Conservation (phyloP, 2,797 vertebrate genomes). For the Vipera latastei region DNA sequence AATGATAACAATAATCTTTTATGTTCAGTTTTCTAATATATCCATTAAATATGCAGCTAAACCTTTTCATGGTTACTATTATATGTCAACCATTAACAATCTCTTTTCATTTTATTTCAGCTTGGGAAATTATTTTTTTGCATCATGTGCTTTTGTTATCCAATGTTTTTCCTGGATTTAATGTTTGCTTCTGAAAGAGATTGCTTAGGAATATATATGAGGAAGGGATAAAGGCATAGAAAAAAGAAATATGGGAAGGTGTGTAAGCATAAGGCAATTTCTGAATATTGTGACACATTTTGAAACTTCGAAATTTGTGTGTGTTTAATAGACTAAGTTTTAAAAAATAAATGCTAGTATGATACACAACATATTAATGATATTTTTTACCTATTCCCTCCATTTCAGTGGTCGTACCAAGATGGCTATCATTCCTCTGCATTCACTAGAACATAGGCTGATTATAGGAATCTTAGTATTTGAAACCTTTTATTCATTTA, state of each 20-base stretch:
- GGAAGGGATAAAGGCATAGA: neutral
- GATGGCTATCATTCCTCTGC: constrained; percentile 26
- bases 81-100: neutral
- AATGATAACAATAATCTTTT: neutral
- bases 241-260: neutral
- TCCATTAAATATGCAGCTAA: neutral
- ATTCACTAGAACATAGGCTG: constrained; percentile 17
- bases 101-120: neutral
- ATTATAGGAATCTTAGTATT: constrained; percentile 42
- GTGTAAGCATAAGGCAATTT: neutral
- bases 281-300: neutral
- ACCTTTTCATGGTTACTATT: neutral
- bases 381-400: neutral
- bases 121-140: neutral
- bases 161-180: neutral
- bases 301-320: neutral
- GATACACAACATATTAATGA: neutral
- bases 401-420: neutral
- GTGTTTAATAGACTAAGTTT: neutral
- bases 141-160: neutral
- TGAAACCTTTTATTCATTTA: constrained; percentile 54
- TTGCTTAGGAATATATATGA: neutral
- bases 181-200: neutral
- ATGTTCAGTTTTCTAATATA: neutral
- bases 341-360: neutral